Conservation (phyloP, 1,140 invertebrate genomes). For the Zeugodacus cucurbitae region DNA sequence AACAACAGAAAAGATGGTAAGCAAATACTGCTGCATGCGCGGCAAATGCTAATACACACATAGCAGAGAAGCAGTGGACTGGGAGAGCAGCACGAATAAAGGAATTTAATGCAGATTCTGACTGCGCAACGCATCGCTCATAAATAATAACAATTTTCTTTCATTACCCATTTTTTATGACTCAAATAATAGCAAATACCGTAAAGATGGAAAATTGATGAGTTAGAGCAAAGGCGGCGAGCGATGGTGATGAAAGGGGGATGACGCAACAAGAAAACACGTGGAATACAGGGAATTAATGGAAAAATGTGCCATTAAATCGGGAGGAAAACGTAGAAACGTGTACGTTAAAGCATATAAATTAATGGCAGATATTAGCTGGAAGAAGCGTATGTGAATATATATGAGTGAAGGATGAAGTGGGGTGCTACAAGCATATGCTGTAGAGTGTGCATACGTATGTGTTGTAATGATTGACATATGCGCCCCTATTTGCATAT, state of each 20-base stretch:
- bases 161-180: not conserved
- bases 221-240: not conserved
- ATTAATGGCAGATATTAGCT: not conserved
- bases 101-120: not conserved
- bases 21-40: no score
- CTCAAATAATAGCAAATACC: not conserved
- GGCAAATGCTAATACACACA: no score
- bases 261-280: not conserved
- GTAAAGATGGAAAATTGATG: not conserved
- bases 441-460: not conserved
- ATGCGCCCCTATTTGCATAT: not conserved
- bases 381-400: no score
- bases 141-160: not conserved
- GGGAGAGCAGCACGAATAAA: not conserved
- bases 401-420: no score
- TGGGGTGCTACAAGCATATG: no score
- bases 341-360: not conserved
- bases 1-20: no score
- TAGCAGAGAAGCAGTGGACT: not conserved
- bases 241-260: no score
- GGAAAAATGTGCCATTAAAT: not conserved
- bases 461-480: no score
- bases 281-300: not conserved
- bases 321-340: not conserved
- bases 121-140: not conserved